Evolutionary conservation across 2,113 vertebrate species (phyloP).

Genomic region (Origma solitaria): DNA sequence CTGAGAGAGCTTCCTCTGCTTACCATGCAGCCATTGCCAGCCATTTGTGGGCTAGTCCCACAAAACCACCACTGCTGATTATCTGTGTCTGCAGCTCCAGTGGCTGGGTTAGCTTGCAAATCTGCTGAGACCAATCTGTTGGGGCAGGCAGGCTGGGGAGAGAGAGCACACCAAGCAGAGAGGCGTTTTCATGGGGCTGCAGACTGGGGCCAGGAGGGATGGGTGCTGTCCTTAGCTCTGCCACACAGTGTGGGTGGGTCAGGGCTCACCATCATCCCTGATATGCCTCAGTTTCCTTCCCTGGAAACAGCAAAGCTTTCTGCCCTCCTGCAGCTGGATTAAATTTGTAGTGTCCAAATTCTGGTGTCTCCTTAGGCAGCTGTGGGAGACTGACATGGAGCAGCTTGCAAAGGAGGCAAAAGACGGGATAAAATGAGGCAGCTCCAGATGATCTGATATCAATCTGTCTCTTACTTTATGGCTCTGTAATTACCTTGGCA

Average conservation of each 20-base stretch:
- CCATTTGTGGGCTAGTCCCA: constrained; percentile 65
- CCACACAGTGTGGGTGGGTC: background rate
- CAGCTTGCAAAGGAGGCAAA: constrained; percentile 24
- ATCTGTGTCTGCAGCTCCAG: constrained; percentile 21
- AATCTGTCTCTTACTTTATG: constrained; percentile 34
- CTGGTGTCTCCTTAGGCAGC: background rate
- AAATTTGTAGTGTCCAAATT: background rate
- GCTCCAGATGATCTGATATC: constrained; percentile 40
- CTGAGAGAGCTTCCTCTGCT: constrained; percentile 60
- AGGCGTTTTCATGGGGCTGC: background rate
- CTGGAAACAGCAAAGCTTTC: background rate
- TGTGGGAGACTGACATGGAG: background rate
- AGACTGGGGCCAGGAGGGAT: background rate
- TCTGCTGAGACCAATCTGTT: background rate
- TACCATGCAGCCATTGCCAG: constrained; percentile 65
- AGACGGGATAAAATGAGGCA: background rate
- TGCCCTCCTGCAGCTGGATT: background rate
- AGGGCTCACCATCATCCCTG: background rate
- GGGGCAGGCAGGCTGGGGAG: background rate
- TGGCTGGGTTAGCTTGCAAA: background rate
- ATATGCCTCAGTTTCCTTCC: background rate
- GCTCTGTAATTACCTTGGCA: constrained; percentile 33
- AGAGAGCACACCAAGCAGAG: background rate
- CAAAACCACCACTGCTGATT: constrained; percentile 68
- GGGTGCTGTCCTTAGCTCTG: background rate